A percentile compares a stretch with the other conserved stretches of the same genome.
Evolutionary conservation across 2,888 invertebrate species (phyloP).

Genomic region (Chymomyza caudatula): DNA sequence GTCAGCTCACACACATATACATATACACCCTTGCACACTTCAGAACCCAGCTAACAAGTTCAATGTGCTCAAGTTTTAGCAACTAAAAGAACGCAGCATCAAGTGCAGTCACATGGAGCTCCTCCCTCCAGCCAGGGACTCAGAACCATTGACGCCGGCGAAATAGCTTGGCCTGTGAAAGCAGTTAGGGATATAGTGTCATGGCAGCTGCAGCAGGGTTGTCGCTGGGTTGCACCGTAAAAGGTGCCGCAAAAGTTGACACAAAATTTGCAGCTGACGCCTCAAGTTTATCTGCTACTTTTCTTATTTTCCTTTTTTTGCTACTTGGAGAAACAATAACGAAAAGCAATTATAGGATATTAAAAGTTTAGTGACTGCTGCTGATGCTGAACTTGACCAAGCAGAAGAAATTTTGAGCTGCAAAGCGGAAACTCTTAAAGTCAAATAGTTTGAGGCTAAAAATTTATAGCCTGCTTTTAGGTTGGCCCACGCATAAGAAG

Average conservation of each 20-base stretch:
- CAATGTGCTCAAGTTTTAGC: constrained; percentile 35
- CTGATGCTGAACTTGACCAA: not conserved
- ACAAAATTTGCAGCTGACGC: constrained; percentile 2
- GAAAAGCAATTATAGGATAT: not conserved
- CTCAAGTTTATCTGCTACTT: not conserved
- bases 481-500: not conserved
- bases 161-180: not conserved
- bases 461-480: not conserved
- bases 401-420: not conserved
- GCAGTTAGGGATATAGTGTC: not conserved
- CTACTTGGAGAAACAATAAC: not conserved
- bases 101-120: not conserved
- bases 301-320: not conserved
- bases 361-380: not conserved
- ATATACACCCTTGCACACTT: constrained; percentile 3
- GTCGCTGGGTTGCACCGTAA: not conserved
- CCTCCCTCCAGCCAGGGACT: too few relatives aligned
- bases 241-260: not conserved
- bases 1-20: too few relatives aligned
- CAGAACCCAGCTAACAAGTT: constrained; percentile 40
- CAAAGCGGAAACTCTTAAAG: not conserved
- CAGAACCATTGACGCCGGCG: too few relatives aligned
- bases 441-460: not conserved
- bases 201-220: not conserved
- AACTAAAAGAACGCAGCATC: not conserved